Conservation (phyloP, 2,113 vertebrate genomes). For the Tetrao urogallus region DNA sequence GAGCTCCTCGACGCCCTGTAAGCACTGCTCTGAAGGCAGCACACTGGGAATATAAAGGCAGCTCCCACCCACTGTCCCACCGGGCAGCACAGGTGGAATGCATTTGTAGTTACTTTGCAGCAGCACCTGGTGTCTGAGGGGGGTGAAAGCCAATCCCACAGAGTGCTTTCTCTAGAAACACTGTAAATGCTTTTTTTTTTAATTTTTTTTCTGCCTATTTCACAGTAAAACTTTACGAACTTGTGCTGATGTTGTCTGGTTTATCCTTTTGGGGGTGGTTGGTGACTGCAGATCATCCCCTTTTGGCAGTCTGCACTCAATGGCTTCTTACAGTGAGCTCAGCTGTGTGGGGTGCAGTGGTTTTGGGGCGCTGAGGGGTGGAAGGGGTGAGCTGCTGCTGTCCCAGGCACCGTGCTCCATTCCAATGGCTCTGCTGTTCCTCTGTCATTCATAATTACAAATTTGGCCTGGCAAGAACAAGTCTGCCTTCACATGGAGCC, state of each 20-base stretch:
- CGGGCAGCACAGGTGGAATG: neutral
- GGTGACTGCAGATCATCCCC: neutral
- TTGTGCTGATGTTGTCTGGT: neutral
- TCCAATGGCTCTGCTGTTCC: neutral
- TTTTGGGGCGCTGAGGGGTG: neutral
- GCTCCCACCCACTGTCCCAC: neutral
- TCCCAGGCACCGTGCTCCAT: accelerated
- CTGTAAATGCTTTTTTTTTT: slow-evolving; percentile 60
- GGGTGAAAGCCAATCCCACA: neutral
- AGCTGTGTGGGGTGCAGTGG: neutral
- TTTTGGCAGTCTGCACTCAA: neutral
- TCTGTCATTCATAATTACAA: neutral
- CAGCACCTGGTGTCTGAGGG: neutral
- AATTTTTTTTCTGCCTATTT: slow-evolving; percentile 38
- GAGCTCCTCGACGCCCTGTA: neutral
- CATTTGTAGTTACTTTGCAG: slow-evolving; percentile 32
- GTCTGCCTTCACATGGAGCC: neutral
- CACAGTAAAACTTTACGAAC: slow-evolving; percentile 69
- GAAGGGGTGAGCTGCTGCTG: neutral
- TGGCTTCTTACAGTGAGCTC: no score
- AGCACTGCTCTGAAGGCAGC: neutral
- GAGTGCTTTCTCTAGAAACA: slow-evolving; percentile 8
- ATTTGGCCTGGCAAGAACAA: neutral
- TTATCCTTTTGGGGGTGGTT: neutral
- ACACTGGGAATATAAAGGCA: neutral